Percentiles rank a stretch among this genome's conserved stretches.
Evolutionary conservation across 2,888 invertebrate species (phyloP).

Genomic region (Geotrupes spiniger): DNA sequence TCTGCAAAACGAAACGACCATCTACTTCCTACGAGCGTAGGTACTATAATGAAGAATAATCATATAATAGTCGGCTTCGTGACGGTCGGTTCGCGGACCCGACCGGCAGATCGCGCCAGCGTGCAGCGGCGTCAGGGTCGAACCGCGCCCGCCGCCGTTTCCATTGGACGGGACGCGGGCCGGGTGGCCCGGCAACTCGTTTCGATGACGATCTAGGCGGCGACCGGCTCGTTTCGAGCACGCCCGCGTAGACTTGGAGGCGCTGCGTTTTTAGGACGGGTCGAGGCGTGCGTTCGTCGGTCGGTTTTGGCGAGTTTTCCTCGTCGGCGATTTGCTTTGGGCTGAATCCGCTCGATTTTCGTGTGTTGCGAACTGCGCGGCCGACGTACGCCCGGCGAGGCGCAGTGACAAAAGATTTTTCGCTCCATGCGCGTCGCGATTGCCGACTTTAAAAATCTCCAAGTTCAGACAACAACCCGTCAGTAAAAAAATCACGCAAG

Average conservation of each 20-base stretch:
- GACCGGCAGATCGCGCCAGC: conserved; percentile 49
- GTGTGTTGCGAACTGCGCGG: background rate
- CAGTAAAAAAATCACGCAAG: too few species aligned
- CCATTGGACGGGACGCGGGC: conserved; percentile 36
- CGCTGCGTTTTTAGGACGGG: conserved; percentile 50
- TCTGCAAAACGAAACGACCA: conserved; percentile 37
- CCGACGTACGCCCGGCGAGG: background rate
- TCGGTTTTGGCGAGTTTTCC: background rate
- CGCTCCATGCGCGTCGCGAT: too few species aligned
- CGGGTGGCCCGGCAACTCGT: conserved; percentile 37
- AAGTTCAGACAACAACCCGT: too few species aligned
- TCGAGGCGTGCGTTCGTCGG: conserved; percentile 34
- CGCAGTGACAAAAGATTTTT: background rate
- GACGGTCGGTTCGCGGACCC: conserved; percentile 43
- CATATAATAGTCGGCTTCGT: conserved; percentile 52
- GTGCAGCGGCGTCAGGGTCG: conserved; percentile 38
- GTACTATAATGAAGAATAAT: conserved; percentile 55
- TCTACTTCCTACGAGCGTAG: conserved; percentile 54
- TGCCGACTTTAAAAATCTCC: background rate
- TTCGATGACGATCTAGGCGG: conserved; percentile 35
- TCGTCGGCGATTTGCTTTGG: too few species aligned
- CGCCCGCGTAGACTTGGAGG: conserved; percentile 47
- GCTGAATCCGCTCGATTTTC: too few species aligned
- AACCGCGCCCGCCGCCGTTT: conserved; percentile 31
- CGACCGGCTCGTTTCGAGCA: conserved; percentile 27